These are phyloP conservation scores for Synanthedon tipuliformis DNA, from an alignment of 2,888 invertebrate species.

Conservation along the genomic window DNA sequence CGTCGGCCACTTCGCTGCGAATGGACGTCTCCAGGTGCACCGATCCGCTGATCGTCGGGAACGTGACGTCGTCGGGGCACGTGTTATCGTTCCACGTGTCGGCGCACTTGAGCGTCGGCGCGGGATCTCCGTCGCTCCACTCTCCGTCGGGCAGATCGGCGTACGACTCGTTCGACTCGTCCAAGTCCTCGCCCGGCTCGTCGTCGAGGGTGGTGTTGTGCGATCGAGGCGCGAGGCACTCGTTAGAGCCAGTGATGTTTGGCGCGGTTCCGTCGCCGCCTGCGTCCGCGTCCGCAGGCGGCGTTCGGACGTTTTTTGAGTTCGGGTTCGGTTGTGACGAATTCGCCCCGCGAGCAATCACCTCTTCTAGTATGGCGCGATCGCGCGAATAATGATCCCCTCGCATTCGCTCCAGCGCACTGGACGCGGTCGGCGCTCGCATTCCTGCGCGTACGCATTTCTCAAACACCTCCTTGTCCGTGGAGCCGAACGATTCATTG, in stretches of 20 bases:
- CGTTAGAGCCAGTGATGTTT: slow-evolving; percentile 26
- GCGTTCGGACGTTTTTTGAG: slow-evolving; percentile 82
- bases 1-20: slow-evolving; percentile 68
- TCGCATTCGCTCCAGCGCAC: slow-evolving; percentile 32
- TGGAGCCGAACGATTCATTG: slow-evolving; percentile 70
- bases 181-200: slow-evolving; percentile 43
- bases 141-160: slow-evolving; percentile 53
- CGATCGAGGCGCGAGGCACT: slow-evolving; percentile 46
- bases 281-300: slow-evolving; percentile 66
- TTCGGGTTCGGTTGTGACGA: slow-evolving; percentile 13
- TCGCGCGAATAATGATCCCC: slow-evolving; percentile 35
- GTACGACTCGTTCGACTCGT: slow-evolving; percentile 62
- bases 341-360: slow-evolving; percentile 71
- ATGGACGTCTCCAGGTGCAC: slow-evolving; percentile 78
- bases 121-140: slow-evolving; percentile 31
- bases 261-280: slow-evolving; percentile 14
- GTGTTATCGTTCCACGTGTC: slow-evolving; percentile 88
- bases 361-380: slow-evolving; percentile 69
- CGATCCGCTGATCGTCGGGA: slow-evolving; percentile 83
- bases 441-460: slow-evolving; percentile 73
- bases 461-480: slow-evolving; percentile 77
- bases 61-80: slow-evolving; percentile 82
- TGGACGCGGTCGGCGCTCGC: slow-evolving; percentile 12
- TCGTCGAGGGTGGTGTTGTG: slow-evolving; percentile 47
- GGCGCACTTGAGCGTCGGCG: slow-evolving; percentile 31